These are phyloP conservation scores for Apis laboriosa DNA, from an alignment of 1,140 invertebrate species.

Conservation along the genomic window DNA sequence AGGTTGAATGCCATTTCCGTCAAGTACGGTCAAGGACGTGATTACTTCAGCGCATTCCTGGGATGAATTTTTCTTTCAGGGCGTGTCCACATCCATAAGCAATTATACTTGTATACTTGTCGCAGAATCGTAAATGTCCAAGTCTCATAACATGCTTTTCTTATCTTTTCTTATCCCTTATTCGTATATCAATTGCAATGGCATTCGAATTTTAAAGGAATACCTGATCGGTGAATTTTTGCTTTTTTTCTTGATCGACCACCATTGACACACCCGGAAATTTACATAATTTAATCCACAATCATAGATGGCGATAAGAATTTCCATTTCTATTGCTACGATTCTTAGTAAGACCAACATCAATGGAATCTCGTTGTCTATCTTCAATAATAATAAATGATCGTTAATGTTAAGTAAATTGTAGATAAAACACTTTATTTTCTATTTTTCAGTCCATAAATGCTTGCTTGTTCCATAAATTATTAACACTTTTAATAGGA, in stretches of 20 bases:
- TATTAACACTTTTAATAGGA: background rate
- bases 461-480: background rate
- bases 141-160: constrained; percentile 6
- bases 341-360: background rate
- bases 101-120: constrained; percentile 56
- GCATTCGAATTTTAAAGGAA: constrained; percentile 25
- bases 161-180: background rate
- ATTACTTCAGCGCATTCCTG: constrained; percentile 69
- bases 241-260: background rate
- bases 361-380: background rate
- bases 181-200: background rate
- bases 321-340: constrained; percentile 18
- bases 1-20: constrained; percentile 48
- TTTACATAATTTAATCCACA: constrained; percentile 46
- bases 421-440: constrained; percentile 18
- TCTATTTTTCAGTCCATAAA: background rate
- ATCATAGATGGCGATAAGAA: background rate
- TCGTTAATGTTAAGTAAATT: constrained; percentile 12
- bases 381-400: constrained; percentile 4
- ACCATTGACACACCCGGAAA: background rate
- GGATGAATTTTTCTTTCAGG: constrained; percentile 69
- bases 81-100: constrained; percentile 69
- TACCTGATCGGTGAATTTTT: background rate
- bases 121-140: constrained; percentile 17
- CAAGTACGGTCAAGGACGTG: constrained; percentile 70